Percentiles rank a stretch among this genome's conserved stretches.
Conservation (phyloP, 2,888 invertebrate genomes). For the Drosophila borborema region DNA sequence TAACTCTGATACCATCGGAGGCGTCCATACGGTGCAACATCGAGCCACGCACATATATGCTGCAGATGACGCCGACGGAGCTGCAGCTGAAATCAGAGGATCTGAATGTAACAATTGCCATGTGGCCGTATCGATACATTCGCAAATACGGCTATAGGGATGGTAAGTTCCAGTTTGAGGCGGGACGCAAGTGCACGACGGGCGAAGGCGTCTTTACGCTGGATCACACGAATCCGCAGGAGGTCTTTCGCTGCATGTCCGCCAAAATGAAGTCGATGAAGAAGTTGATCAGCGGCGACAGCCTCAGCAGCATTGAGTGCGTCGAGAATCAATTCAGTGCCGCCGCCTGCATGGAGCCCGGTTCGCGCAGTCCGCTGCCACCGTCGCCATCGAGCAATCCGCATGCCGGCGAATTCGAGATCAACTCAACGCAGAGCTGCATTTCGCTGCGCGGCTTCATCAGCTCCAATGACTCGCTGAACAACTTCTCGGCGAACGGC, state of each 20-base stretch:
- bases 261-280: conserved; percentile 95
- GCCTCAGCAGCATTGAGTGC: conserved; percentile 88
- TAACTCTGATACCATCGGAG: conserved; percentile 91
- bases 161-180: conserved; percentile 95
- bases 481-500: conserved; percentile 76
- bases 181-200: conserved; percentile 93
- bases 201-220: conserved; percentile 93
- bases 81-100: conserved; percentile 89
- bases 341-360: conserved; percentile 91
- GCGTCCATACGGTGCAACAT: conserved; percentile 92
- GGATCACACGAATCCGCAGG: conserved; percentile 92
- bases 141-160: conserved; percentile 93
- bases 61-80: conserved; percentile 91
- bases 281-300: conserved; percentile 91
- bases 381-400: conserved; percentile 86
- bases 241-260: conserved; percentile 92
- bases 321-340: conserved; percentile 91
- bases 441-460: conserved; percentile 82
- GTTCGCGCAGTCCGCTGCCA: conserved; percentile 92
- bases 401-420: conserved; percentile 81
- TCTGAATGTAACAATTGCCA: conserved; percentile 88
- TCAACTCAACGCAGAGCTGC: conserved; percentile 83
- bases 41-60: conserved; percentile 89
- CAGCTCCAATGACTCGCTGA: conserved; percentile 83
- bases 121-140: conserved; percentile 94